Base-by-base conservation (phyloP, 2,888 invertebrate species). In the Cyrtodaria siliqua region DNA sequence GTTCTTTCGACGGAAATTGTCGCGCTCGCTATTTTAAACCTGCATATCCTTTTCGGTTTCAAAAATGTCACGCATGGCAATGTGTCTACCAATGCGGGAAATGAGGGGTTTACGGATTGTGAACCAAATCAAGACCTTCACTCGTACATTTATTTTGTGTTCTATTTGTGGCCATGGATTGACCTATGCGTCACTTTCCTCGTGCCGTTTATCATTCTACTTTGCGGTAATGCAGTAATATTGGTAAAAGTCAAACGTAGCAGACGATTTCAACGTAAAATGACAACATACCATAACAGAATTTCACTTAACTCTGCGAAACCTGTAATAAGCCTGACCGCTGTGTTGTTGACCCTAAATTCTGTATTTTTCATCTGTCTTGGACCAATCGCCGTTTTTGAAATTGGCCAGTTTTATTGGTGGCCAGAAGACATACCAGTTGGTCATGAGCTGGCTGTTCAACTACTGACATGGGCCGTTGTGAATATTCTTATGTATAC, bases 211-310 rank as follows among this genome's bases (percentile, higher is more conserved):
- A 12, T 81, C 23, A 47, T 88, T 27, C 69, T 89, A 27, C 62
- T 87, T 33, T 42, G 75, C 16, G 83, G 82, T n/a, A 89, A 89
- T 73, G 29, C 84, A 16, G 70, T 82, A 59, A 89, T 89, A 38
- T 67, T 86, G 4, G 23, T 75, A 2, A 81, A 79, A 52, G 75
- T 87, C 18, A 29, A 68, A n/a, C 38, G 44, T 1, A 84, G 83
- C 9, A 52, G 67, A 23, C 44, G 56, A 20, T 71, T 78, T 14
- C 61, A 56, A 12, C 66, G 70, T 4, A 59, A 66, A 4, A 20
- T 47, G 27, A 62, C 42, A 26, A 53, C 33, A 16, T 52, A 42
- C 23, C 50, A 42, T 6, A 38, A 23, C 12, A 26, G 57, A n/a
- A 47, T 23, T 4, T 18, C 57, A 8, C 18, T 55, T 16, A 26